A percentile compares a stretch with the other conserved stretches of the same genome.
These are phyloP conservation scores for Canis aureus DNA, from an alignment of 2,113 vertebrate genomes.

Conservation along the genomic window DNA sequence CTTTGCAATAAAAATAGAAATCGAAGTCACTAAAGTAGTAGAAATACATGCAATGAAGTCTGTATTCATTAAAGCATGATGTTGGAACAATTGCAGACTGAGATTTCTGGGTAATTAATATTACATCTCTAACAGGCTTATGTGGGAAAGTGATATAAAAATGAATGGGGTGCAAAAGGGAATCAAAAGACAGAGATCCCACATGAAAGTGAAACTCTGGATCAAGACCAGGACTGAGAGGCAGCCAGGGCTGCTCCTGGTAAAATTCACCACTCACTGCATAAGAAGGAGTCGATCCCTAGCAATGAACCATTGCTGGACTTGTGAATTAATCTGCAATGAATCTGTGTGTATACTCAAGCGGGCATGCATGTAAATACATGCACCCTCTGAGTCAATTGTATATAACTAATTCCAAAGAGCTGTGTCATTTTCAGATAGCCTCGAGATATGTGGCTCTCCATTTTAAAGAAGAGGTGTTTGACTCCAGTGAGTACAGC, in stretches of 20 bases:
- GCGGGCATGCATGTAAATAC: not conserved
- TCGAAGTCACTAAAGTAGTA: constrained; percentile 72
- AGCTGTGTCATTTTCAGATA: not conserved
- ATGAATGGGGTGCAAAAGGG: constrained; percentile 45
- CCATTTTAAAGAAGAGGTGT: not conserved
- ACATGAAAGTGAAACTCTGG: constrained; percentile 26
- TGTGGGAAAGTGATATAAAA: constrained; percentile 56
- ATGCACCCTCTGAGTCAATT: not conserved
- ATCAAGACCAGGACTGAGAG: not conserved
- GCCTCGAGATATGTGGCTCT: not conserved
- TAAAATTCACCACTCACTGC: not conserved
- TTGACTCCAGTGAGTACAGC: not conserved
- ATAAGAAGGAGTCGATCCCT: not conserved
- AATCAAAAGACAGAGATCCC: constrained; percentile 59
- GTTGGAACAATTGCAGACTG: constrained; percentile 15
- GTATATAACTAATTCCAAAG: not conserved
- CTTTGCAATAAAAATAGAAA: constrained; percentile 79
- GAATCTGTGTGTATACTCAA: not conserved
- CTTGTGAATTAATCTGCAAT: not conserved
- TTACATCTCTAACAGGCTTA: constrained; percentile 52
- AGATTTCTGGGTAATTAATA: constrained; percentile 73
- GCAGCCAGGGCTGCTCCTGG: not conserved
- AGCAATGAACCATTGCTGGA: not conserved
- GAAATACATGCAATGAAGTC: constrained; percentile 70
- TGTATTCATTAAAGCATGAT: constrained; percentile 71